Evolutionary conservation across 2,888 invertebrate genomes (phyloP), one percentile per base, ranked within the genome.

Genomic region (Cephus pygmeus): DNA sequence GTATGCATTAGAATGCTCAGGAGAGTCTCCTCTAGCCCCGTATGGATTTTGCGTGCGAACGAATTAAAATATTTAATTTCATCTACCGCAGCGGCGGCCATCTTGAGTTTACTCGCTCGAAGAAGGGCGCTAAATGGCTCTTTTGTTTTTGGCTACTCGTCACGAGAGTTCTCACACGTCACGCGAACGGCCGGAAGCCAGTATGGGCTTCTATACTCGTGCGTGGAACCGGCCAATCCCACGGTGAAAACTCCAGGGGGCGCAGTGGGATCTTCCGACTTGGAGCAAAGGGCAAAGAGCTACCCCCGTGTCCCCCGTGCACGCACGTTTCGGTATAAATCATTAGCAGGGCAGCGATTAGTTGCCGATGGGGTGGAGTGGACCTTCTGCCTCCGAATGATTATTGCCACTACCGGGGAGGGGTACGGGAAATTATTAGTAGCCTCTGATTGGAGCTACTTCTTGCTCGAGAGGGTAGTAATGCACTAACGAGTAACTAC

Each of bases 281-380:
- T 84, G 12, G 34, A 15, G 36, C n/a, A 15, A 40, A 56, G 56
- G 56, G 6, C 71, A 56, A 56, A 56, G 56, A 23, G 23, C 40
- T 77, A 71, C 77, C 35, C 69, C 73, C 75, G 30, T 69, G 34
- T 69, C 73, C 75, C 73, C 56, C 76, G 36, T 69, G 79, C 80
- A 80, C 79, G 80, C 85, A 85, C 85, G 85, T 85, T 83, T 82
- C 85, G 85, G 86, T 87, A 91, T 91, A 90, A 91, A 91, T 91
- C 90, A 90, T 90, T 89, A 87, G 87, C 88, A 86, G 87, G 86
- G 85, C 85, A 86, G 86, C 90, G 90, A 91, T 90, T 90, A 90
- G 90, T 90, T 85, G 56, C 23, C 23, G 87, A 85, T 84, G 86
- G 85, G 83, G 85, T 85, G 87, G 76, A 30, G 76, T 69, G 76